Evolutionary conservation across 1,140 invertebrate species (phyloP), one percentile per base, ranked within the genome.

Genomic region (Diploscapter pachys): DNA sequence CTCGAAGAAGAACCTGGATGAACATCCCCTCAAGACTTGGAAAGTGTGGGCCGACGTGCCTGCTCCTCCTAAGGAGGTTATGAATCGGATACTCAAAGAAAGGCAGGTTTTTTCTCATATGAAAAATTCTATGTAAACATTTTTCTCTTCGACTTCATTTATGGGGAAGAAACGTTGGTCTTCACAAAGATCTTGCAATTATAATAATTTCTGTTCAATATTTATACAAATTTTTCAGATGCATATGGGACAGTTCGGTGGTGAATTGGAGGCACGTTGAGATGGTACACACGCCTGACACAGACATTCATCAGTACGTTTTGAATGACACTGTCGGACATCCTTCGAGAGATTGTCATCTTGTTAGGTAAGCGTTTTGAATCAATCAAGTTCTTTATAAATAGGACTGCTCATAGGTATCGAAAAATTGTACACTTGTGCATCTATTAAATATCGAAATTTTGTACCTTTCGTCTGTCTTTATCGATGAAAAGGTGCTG

Each of bases 321-420:
- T 8, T 71, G 6, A 76, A 76, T 67, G 75, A 76, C 11, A 76
- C 69, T 61, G 62, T 72, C 11, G 75, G 75, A 64, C 75, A 76
- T 72, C 69, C 75, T 51, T 72, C 75, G 2, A 76, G 59, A 56
- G 75, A 76, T 62, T 71, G 69, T 48, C 63, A 71, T 52, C 69
- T 76, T 31, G 75, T 73, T 48, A 64, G 75, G 70, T 75, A 61
- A 48, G 62, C 3, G 48, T 52, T n/a, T n/a, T 2, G n/a, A 8
- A 13, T 31, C 9, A 13, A 11, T 48, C 50, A 9, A 11, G 9
- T 9, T n/a, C 9, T 11, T 65, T 11, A 13, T 9, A 51, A 71
- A 9, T 5, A 57, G 4, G 66, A 11, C 50, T 52, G 5, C 3
- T 55, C 11, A 50, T 54, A 52, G 31, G 31, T 31, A 31, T 31